Evolutionary conservation across 2,888 invertebrate genomes (phyloP).

Genomic region (Drepanosiphum platanoidis): DNA sequence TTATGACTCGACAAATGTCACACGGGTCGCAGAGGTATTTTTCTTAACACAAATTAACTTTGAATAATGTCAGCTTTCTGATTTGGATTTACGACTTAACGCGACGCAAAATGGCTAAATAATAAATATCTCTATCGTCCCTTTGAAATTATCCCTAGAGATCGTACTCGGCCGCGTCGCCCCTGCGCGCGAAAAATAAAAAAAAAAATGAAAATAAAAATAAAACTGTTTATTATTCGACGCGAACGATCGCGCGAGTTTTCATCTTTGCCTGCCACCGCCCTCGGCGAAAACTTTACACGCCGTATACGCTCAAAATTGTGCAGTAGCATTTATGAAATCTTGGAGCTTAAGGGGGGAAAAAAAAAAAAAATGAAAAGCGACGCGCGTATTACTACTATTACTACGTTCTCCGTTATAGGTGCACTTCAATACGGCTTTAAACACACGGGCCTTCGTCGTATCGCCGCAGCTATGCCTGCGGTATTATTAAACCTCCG

Average conservation of each 20-base stretch:
- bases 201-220: not conserved
- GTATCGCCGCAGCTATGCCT: not conserved
- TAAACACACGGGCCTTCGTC: not conserved
- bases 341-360: not conserved
- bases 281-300: slow-evolving; percentile 25
- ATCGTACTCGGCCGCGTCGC: slow-evolving; percentile 11
- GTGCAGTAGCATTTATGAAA: slow-evolving; percentile 11
- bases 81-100: slow-evolving; percentile 22
- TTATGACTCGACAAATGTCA: not conserved
- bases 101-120: slow-evolving; percentile 27
- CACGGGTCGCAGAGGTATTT: not conserved
- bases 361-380: slow-evolving; percentile 1
- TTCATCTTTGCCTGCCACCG: slow-evolving; percentile 38
- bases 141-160: slow-evolving; percentile 47
- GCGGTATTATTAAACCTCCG: slow-evolving; percentile 4
- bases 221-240: slow-evolving; percentile 42
- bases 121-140: slow-evolving; percentile 35
- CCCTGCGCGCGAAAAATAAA: not conserved
- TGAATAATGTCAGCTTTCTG: slow-evolving; percentile 26
- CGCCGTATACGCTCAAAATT: slow-evolving; percentile 20
- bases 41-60: slow-evolving; percentile 38
- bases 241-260: slow-evolving; percentile 22
- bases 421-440: not conserved
- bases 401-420: not conserved
- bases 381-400: not conserved